These are phyloP conservation scores for Macquaria australasica DNA, from an alignment of 2,113 vertebrate genomes.

Conservation along the genomic window DNA sequence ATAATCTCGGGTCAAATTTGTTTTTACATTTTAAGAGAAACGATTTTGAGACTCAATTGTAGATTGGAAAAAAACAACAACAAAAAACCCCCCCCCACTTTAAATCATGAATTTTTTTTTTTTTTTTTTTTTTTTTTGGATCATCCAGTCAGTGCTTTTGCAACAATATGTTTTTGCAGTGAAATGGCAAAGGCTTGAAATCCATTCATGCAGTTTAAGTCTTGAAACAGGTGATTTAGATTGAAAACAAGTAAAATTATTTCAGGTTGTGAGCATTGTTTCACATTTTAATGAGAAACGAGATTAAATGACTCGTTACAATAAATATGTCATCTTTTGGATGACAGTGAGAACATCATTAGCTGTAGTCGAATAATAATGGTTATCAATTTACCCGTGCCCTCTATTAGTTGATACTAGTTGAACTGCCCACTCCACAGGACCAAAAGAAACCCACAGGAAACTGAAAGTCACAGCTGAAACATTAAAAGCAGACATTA, in stretches of 20 bases:
- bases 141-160: too few species aligned
- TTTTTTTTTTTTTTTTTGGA: too few species aligned
- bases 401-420: slow-evolving; percentile 5
- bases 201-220: not conserved
- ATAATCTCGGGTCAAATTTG: not conserved
- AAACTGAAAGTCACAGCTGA: not conserved
- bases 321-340: too few species aligned
- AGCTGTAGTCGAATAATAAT: slow-evolving; percentile 45
- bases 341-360: slow-evolving; percentile 42
- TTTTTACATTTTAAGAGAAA: not conserved
- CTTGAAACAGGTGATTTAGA: not conserved
- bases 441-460: not conserved
- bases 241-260: not conserved
- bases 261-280: not conserved
- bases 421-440: not conserved
- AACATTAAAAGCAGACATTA: not conserved
- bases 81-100: too few species aligned
- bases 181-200: not conserved
- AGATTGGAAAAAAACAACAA: not conserved
- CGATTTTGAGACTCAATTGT: not conserved
- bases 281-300: not conserved
- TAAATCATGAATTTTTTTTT: too few species aligned
- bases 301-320: not conserved
- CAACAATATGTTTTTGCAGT: not conserved
- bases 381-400: slow-evolving; percentile 26